Evolutionary conservation across 2,797 vertebrate species (phyloP), one percentile per base, ranked within the genome.

Genomic region (Lagodon rhomboides): DNA sequence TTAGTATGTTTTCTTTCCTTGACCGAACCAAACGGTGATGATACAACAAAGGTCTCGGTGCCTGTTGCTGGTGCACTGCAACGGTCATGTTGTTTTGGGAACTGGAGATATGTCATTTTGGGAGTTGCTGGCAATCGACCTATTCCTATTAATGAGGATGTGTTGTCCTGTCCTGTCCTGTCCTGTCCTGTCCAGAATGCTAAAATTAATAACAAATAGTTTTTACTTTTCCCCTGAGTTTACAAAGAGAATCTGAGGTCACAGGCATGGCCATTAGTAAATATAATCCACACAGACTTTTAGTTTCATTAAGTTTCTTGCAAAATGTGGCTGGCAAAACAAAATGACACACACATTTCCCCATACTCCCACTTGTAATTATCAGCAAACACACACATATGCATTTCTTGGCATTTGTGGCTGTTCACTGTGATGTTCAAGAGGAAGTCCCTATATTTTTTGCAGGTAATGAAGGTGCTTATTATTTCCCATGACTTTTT

Each of bases 391-490:
- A 49, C 59, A 27, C 67, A 67, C 51, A 79, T 67, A 78, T 70
- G 68, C 38, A 85, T 85, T 54, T 84, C 43, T 64, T 78, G 82
- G 50, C 77, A 90, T 90, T 84, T 78, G 55, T 73, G 25, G n/a
- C 25, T 63, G 34, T 59, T 82, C 13, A 17, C 54, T 27, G 13
- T 81, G 74, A 55, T 10, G 30, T 22, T 72, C 38, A 53, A 58
- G 62, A 74, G 12, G 60, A 69, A 65, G 27, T 68, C 62, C 27
- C 60, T 12, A 16, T 38, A 68, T 71, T 59, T 78, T 72, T 30
- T 74, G 43, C 68, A 58, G 65, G 61, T 90, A 89, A 87, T 73
- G 72, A 87, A 80, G 63, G 41, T 51, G 81, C 72, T 84, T 87
- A 79, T 85, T 84, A 87, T 85, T 86, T 80, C 65, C 63, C 25